Evolutionary conservation across 2,797 vertebrate species (phyloP).

Genomic region (Oryzias sinensis): DNA sequence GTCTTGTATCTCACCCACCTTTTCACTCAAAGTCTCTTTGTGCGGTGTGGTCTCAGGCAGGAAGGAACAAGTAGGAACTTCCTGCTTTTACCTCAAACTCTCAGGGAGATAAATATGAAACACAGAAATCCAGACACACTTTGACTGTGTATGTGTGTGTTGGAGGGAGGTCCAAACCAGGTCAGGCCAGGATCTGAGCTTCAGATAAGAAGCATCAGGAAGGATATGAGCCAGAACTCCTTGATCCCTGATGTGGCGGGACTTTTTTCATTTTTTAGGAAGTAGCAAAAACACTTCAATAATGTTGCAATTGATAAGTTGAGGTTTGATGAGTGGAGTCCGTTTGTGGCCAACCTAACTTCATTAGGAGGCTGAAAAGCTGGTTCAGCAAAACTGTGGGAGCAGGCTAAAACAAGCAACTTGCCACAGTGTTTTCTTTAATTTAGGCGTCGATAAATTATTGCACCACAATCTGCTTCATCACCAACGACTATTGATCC

Average conservation of each 20-base stretch:
- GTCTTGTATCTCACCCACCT: slow-evolving; percentile 11
- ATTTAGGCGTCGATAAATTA: slow-evolving; percentile 10
- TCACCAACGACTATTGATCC: not conserved
- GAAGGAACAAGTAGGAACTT: slow-evolving; percentile 37
- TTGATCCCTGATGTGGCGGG: slow-evolving; percentile 62
- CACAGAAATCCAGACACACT: not conserved
- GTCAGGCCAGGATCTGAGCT: slow-evolving; percentile 63
- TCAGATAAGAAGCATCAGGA: slow-evolving; percentile 79
- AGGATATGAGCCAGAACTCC: slow-evolving; percentile 75
- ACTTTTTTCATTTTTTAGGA: slow-evolving; percentile 74
- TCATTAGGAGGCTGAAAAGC: slow-evolving; percentile 31
- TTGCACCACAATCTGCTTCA: not conserved
- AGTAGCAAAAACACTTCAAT: slow-evolving; percentile 73
- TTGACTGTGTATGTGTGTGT: too few relatives aligned
- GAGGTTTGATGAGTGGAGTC: slow-evolving; percentile 5
- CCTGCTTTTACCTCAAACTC: slow-evolving; percentile 39
- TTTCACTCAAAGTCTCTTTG: slow-evolving; percentile 16
- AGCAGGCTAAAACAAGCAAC: slow-evolving; percentile 1
- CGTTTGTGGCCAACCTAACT: slow-evolving; percentile 41
- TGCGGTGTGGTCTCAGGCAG: slow-evolving; percentile 20
- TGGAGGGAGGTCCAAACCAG: slow-evolving; percentile 36
- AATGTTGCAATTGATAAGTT: slow-evolving; percentile 64
- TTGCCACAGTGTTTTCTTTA: not conserved
- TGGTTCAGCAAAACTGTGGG: not conserved
- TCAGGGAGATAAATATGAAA: slow-evolving; percentile 31